Base-by-base conservation (phyloP, 2,888 invertebrate genomes). In the Dilophus febrilis region DNA sequence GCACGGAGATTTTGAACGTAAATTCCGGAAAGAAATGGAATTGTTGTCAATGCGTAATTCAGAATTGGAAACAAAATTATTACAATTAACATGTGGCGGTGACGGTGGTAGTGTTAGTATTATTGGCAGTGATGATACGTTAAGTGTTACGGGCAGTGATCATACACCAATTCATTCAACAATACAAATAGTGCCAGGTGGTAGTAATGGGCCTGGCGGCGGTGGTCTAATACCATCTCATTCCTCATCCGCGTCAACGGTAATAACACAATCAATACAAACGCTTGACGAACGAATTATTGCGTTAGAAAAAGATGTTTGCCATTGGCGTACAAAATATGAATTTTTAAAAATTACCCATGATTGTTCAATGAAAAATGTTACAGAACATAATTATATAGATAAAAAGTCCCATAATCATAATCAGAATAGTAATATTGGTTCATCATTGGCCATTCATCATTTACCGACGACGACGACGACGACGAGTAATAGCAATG, bases 271-370 rank as follows among this genome's bases (percentile, higher is more conserved):
- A n/a, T n/a, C n/a, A n/a, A n/a, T n/a, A n/a, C n/a, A n/a, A n/a
- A 49, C 53, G 26, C 50, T 51, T 32, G 62, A 61, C 13, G 58
- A 58, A 38, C 57, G 68, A 38, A 60, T 66, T 34, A 51, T 59
- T 3, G 59, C 58, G 45, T 50, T 70, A 18, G 70, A 81, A 55
- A 74, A 77, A 55, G 79, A 83, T 53, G 67, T 74, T 42, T 77
- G 77, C 46, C 72, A 78, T 51, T 83, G 78, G 76, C 72, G 74
- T 53, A 65, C 77, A 2, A 80, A 83, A 56, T 75, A 74, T 52
- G 76, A 82, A 50, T 62, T 82, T 35, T 55, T 78, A 22, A 71
- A 74, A 58, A 64, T 73, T 44, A 71, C 69, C n/a, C n/a, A n/a
- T 31, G 48, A 48, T 41, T 12, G 44, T n/a, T n/a, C n/a, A n/a